Evolutionary conservation across 2,888 invertebrate genomes (phyloP).

Genomic region (Acrocera orbiculus): DNA sequence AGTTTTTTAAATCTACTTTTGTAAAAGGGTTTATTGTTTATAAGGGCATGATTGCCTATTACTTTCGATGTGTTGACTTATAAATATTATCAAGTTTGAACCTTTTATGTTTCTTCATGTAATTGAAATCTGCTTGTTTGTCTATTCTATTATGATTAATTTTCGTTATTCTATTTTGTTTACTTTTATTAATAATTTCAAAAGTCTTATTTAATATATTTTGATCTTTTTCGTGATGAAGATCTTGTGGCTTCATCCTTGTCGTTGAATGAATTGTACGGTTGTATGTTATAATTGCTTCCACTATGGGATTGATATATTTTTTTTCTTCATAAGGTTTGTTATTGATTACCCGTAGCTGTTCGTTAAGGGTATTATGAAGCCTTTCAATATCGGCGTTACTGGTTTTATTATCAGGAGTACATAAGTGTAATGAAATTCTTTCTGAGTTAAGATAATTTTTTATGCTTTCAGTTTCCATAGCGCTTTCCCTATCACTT

Average conservation of each 20-base stretch:
- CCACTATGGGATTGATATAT: background rate
- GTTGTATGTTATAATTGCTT: background rate
- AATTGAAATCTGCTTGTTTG: background rate
- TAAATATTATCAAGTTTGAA: background rate
- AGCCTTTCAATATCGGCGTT: constrained; percentile 1
- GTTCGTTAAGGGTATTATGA: constrained; percentile 3
- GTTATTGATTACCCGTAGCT: background rate
- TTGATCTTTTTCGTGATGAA: background rate
- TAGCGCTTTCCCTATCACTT: background rate
- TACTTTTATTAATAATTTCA: background rate
- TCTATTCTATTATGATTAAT: background rate
- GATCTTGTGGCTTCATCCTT: background rate
- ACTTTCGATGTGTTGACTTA: too few relatives aligned
- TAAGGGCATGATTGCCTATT: background rate
- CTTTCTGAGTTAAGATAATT: background rate
- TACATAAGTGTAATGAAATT: background rate
- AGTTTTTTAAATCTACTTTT: background rate
- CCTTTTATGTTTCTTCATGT: background rate
- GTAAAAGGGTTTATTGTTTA: background rate
- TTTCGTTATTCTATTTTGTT: background rate
- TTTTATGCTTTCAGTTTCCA: constrained; percentile 1
- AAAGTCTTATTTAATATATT: background rate
- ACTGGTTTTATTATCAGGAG: background rate
- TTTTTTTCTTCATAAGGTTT: background rate
- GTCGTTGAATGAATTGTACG: background rate